Evolutionary conservation across 2,113 vertebrate genomes (phyloP).

Genomic region (Chionodraco myersi): DNA sequence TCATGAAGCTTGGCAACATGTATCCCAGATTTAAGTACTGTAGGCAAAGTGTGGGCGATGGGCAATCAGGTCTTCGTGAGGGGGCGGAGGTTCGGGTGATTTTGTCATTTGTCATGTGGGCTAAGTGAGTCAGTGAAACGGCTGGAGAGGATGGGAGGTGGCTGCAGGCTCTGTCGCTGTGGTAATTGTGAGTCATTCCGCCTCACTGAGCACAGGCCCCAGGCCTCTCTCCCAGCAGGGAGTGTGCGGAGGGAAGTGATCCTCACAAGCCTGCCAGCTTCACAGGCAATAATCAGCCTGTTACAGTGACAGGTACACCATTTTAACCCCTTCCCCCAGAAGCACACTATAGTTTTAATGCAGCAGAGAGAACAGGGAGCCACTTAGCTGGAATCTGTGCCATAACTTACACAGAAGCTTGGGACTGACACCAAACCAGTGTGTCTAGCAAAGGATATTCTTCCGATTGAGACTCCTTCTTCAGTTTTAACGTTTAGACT

Average conservation of each 20-base stretch:
- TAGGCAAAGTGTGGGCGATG: slow-evolving; percentile 69
- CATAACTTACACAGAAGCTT: slow-evolving; percentile 5
- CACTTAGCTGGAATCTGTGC: slow-evolving; percentile 48
- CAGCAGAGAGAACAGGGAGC: slow-evolving; percentile 35
- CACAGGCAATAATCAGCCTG: slow-evolving; percentile 75
- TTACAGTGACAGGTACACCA: slow-evolving; percentile 78
- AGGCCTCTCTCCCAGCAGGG: slow-evolving; percentile 70
- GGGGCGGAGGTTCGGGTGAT: slow-evolving; percentile 65
- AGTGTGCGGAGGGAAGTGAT: slow-evolving; percentile 26
- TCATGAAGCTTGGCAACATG: slow-evolving; percentile 59
- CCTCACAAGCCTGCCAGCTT: slow-evolving; percentile 64
- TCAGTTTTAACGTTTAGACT: not conserved
- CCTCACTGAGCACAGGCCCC: slow-evolving; percentile 72
- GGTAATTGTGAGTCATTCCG: slow-evolving; percentile 84
- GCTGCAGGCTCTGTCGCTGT: slow-evolving; percentile 65
- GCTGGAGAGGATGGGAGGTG: slow-evolving; percentile 67
- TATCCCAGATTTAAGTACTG: slow-evolving; percentile 55
- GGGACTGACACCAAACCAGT: slow-evolving; percentile 24
- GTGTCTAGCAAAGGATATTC: slow-evolving; percentile 3
- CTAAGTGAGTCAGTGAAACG: slow-evolving; percentile 77
- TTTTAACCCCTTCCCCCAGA: slow-evolving; percentile 57
- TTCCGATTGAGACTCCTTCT: slow-evolving; percentile 2
- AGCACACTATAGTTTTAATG: slow-evolving; percentile 19
- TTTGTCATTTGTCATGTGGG: slow-evolving; percentile 74
- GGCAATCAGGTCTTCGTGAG: slow-evolving; percentile 61